Evolutionary conservation across 2,888 invertebrate species (phyloP).

Genomic region (Elaeidobius kamerunicus): DNA sequence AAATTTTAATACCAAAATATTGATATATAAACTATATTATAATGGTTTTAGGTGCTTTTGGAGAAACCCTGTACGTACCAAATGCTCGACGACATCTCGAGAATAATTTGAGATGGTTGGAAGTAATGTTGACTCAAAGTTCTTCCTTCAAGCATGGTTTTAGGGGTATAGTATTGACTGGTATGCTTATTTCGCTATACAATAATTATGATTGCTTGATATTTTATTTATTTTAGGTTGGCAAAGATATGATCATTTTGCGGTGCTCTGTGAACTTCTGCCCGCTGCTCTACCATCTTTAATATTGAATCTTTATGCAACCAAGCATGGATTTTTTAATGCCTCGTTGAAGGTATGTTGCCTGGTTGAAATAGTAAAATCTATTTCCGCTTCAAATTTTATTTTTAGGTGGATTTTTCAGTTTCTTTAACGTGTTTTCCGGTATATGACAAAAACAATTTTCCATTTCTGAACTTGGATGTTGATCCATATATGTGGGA

Average conservation of each 20-base stretch:
- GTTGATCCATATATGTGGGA: slow-evolving; percentile 61
- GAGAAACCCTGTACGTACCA: slow-evolving; percentile 65
- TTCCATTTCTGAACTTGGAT: slow-evolving; percentile 57
- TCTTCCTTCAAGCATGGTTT: slow-evolving; percentile 54
- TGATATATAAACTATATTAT: neutral
- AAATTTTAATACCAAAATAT: neutral
- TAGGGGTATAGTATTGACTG: slow-evolving; percentile 56
- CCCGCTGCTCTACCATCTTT: slow-evolving; percentile 63
- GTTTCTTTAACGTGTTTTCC: too few relatives aligned
- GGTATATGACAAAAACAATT: too few relatives aligned
- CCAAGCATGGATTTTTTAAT: slow-evolving; percentile 60
- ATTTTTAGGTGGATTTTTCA: too few relatives aligned
- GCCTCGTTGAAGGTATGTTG: slow-evolving; percentile 47
- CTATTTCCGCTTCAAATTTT: too few relatives aligned
- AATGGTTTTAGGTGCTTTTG: slow-evolving; percentile 59
- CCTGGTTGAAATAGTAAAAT: neutral
- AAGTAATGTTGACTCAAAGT: slow-evolving; percentile 60
- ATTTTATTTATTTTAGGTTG: too few relatives aligned
- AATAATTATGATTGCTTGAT: too few relatives aligned
- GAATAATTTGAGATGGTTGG: slow-evolving; percentile 68
- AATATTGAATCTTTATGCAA: slow-evolving; percentile 59
- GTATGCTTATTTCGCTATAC: too few relatives aligned
- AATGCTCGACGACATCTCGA: slow-evolving; percentile 66
- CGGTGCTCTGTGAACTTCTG: slow-evolving; percentile 66
- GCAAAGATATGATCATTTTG: slow-evolving; percentile 69